Conservation (phyloP, 2,113 vertebrate species). For the Alectura lathami region DNA sequence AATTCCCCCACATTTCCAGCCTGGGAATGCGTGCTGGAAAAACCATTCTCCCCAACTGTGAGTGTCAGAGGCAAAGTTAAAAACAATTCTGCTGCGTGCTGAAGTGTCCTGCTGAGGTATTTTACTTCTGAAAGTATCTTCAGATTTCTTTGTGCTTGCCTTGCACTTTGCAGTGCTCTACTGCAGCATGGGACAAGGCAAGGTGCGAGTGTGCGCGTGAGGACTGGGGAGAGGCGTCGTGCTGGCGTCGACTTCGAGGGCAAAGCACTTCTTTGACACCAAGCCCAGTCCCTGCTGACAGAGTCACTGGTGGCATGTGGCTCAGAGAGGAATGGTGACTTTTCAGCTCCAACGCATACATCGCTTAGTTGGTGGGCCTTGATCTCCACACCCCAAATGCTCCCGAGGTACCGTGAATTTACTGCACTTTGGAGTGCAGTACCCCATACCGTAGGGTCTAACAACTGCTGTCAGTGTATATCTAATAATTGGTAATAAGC, state of each 20-base stretch:
- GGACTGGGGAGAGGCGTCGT: background rate
- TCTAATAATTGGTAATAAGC: background rate
- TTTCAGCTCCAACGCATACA: background rate
- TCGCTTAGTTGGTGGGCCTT: background rate
- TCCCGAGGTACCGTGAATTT: background rate
- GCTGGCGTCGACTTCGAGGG: background rate
- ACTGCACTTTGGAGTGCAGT: background rate
- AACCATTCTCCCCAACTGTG: background rate
- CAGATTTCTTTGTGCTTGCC: background rate
- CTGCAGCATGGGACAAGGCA: background rate
- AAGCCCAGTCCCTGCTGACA: background rate
- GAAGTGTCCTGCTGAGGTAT: background rate
- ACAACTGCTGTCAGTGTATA: background rate
- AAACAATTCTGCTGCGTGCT: background rate
- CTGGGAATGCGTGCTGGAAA: background rate
- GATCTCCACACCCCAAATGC: background rate
- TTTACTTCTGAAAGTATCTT: background rate
- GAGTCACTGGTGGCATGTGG: background rate
- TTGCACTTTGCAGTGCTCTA: background rate
- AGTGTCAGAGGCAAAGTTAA: background rate
- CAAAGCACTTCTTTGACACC: background rate
- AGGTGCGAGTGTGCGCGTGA: background rate
- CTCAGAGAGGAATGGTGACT: background rate
- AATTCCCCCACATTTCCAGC: background rate
- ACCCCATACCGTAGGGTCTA: background rate